phyloP scores from a whole-genome alignment of 2,113 vertebrate genomes.

The Labeo rohita region DNA sequence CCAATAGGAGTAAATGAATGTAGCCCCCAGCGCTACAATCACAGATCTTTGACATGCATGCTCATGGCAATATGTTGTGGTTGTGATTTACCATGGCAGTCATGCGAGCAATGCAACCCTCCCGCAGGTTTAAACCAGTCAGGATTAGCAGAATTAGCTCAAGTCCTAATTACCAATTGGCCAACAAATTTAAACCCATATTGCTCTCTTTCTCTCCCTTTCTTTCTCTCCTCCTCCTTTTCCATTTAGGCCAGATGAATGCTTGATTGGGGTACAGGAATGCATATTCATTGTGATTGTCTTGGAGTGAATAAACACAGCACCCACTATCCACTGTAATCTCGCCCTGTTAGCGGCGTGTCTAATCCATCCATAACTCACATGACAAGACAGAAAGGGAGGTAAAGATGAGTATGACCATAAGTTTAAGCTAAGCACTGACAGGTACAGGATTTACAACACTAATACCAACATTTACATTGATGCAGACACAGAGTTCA shows the following conservation, averaged over 20 bases:
- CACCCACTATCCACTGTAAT: background rate
- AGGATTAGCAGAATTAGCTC: slow-evolving; percentile 56
- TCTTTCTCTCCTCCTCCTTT: background rate
- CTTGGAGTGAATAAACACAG: background rate
- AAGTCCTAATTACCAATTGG: slow-evolving; percentile 41
- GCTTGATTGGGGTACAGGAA: slow-evolving; percentile 23
- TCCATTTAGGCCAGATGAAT: background rate
- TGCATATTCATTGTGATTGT: slow-evolving; percentile 20
- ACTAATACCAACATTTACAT: background rate
- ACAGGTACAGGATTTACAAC: background rate
- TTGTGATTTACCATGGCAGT: background rate
- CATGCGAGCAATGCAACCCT: slow-evolving; percentile 16
- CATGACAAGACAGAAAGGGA: slow-evolving; percentile 28
- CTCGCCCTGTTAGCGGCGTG: slow-evolving; percentile 12
- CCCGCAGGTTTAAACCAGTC: slow-evolving; percentile 33
- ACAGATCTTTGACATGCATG: slow-evolving; percentile 14
- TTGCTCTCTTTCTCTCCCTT: background rate
- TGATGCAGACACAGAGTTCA: background rate
- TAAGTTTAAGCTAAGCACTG: background rate
- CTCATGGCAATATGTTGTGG: slow-evolving; percentile 2
- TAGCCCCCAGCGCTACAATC: background rate
- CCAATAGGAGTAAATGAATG: background rate
- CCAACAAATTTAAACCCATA: slow-evolving; percentile 34
- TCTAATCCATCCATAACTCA: slow-evolving; percentile 26
- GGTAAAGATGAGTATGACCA: background rate